Conservation (phyloP, 2,888 invertebrate species). For the Aethes cnicana region DNA sequence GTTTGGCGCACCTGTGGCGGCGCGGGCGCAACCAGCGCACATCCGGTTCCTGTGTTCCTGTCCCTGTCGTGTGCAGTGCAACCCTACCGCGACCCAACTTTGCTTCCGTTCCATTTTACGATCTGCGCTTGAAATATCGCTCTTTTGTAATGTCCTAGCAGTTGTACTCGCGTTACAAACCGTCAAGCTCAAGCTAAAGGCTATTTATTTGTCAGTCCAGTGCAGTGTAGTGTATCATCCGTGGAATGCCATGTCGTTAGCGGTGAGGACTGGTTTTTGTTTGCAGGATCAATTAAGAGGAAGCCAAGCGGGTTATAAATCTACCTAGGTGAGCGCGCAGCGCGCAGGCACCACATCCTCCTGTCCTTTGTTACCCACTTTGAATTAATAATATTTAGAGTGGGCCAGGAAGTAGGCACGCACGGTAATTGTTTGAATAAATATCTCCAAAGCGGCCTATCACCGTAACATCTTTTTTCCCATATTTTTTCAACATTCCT, state of each 20-base stretch:
- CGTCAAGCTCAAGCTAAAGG: slow-evolving; percentile 5
- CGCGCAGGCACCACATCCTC: slow-evolving; percentile 19
- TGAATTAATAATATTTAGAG: slow-evolving; percentile 54
- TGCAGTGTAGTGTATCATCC: slow-evolving; percentile 36
- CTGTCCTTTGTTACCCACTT: slow-evolving; percentile 45
- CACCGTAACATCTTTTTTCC: too few relatives aligned
- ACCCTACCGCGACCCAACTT: slow-evolving; percentile 42
- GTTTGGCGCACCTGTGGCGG: slow-evolving; percentile 54
- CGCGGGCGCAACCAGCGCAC: slow-evolving; percentile 50
- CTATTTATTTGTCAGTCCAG: slow-evolving; percentile 43
- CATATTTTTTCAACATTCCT: slow-evolving; percentile 47
- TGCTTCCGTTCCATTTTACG: slow-evolving; percentile 41
- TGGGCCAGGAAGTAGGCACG: slow-evolving; percentile 56
- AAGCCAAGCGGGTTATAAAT: slow-evolving; percentile 45
- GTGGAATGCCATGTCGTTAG: slow-evolving; percentile 47
- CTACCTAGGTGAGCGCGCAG: slow-evolving; percentile 33
- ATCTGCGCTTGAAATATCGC: background rate
- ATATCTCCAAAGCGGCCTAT: slow-evolving; percentile 41
- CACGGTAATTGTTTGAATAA: slow-evolving; percentile 59
- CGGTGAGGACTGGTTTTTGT: slow-evolving; percentile 59
- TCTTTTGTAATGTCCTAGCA: background rate
- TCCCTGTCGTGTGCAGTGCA: slow-evolving; percentile 45
- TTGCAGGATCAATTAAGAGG: slow-evolving; percentile 54
- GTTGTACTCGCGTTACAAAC: background rate
- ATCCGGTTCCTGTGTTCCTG: slow-evolving; percentile 75